phyloP scores from a whole-genome alignment of 35 echinoderm and acorn worm species.

The Apostichopus parvimensis region DNA sequence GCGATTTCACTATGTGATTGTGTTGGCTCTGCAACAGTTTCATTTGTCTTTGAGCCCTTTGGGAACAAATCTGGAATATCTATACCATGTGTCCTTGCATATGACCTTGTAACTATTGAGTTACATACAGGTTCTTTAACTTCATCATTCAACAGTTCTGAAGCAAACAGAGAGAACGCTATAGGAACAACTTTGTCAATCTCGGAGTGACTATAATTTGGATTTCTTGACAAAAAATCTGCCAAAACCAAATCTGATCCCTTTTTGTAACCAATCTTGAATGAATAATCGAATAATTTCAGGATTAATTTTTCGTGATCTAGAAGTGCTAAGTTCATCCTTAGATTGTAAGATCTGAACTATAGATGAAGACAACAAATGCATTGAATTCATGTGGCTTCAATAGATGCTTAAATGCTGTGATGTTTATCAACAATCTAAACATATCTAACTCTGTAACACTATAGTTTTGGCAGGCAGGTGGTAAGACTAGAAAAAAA shows the following conservation, averaged over 20 bases:
- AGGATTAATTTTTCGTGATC: slow-evolving; percentile 3
- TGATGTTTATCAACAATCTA: not conserved
- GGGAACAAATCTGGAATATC: slow-evolving; percentile 24
- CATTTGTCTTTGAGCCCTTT: not conserved
- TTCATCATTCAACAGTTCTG: not conserved
- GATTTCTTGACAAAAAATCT: not conserved
- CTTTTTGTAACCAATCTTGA: not conserved
- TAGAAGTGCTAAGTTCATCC: not conserved
- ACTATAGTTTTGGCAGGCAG: no score
- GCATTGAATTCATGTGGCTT: slow-evolving; percentile 48
- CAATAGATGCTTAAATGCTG: not conserved
- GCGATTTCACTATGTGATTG: not conserved
- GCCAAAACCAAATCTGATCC: not conserved
- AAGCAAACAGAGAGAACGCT: not conserved
- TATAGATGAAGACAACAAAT: slow-evolving; percentile 47
- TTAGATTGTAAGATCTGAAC: slow-evolving; percentile 57
- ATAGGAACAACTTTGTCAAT: slow-evolving; percentile 14
- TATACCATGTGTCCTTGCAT: slow-evolving; percentile 33
- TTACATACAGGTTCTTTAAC: not conserved
- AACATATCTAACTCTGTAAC: no score
- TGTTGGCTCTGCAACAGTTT: not conserved
- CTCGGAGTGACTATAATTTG: slow-evolving; percentile 1
- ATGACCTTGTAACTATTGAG: slow-evolving; percentile 30
- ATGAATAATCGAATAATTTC: slow-evolving; percentile 29
- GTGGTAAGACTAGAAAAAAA: no score